A percentile compares a stretch with the other conserved stretches of the same genome.
Evolutionary conservation across 2,888 invertebrate species (phyloP).

Genomic region (Dorcus hopei): DNA sequence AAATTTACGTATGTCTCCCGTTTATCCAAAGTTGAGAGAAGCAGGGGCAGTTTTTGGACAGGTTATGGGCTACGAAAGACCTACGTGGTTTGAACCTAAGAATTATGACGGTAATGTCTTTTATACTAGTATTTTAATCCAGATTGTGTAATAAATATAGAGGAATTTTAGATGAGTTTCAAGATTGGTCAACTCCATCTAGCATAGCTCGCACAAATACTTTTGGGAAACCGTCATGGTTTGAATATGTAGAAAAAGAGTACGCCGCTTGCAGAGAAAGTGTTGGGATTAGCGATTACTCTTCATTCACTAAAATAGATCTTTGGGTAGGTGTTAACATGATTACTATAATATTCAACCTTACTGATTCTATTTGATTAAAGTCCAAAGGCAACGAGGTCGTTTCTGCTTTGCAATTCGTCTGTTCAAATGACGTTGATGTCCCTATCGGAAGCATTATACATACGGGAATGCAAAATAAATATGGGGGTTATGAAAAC

Average conservation of each 20-base stretch:
- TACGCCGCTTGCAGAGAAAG: conserved; percentile 92
- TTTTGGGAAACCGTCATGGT: conserved; percentile 92
- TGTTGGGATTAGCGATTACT: conserved; percentile 92
- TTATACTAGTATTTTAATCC: neutral
- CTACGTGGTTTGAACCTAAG: conserved; percentile 79
- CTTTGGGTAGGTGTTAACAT: conserved; percentile 64
- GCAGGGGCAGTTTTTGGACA: conserved; percentile 95
- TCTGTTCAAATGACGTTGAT: conserved; percentile 96
- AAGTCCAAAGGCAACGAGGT: conserved; percentile 86
- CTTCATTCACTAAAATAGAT: conserved; percentile 95
- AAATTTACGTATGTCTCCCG: conserved; percentile 89
- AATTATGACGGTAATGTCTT: conserved; percentile 46
- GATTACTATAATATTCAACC: neutral
- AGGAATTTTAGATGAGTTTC: conserved; percentile 31
- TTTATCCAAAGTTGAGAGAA: conserved; percentile 86
- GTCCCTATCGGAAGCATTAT: conserved; percentile 90
- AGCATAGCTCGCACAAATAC: conserved; percentile 77
- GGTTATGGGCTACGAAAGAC: conserved; percentile 96
- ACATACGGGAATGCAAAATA: conserved; percentile 97
- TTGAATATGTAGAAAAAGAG: conserved; percentile 81
- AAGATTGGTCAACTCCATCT: conserved; percentile 55
- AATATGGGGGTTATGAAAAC: conserved; percentile 93
- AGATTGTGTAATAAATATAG: neutral
- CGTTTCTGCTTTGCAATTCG: conserved; percentile 82
- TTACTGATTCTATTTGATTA: conserved; percentile 21